phyloP scores from a whole-genome alignment of 2,888 invertebrate species.

The Trachelus stipa region DNA sequence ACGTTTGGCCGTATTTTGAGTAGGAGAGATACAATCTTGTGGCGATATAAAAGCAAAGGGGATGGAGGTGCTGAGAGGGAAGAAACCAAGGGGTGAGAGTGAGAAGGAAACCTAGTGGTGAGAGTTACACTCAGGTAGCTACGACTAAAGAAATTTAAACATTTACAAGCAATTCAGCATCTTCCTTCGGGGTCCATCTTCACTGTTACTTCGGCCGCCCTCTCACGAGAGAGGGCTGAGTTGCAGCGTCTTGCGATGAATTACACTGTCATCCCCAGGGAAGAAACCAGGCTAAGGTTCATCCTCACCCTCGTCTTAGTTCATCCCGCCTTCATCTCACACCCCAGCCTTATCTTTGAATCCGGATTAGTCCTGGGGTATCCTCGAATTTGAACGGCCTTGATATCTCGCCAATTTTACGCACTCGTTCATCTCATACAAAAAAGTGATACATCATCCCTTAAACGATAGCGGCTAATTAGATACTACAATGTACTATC shows the following conservation, averaged over 20 bases:
- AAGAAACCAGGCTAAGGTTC: slow-evolving; percentile 17
- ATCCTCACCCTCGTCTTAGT: slow-evolving; percentile 29
- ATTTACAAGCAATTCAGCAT: slow-evolving; percentile 23
- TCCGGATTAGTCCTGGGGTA: neutral
- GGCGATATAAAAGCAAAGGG: neutral
- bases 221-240: neutral
- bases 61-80: neutral
- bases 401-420: neutral
- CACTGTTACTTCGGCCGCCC: neutral
- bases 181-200: slow-evolving; percentile 10
- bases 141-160: slow-evolving; percentile 13
- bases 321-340: slow-evolving; percentile 33
- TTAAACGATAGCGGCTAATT: neutral
- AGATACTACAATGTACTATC: neutral
- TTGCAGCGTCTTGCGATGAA: slow-evolving; percentile 11
- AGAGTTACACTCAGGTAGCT: neutral
- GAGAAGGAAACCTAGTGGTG: neutral
- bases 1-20: neutral
- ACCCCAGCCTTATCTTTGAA: slow-evolving; percentile 9
- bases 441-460: neutral
- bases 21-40: neutral
- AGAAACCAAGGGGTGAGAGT: neutral
- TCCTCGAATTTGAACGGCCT: neutral
- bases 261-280: neutral
- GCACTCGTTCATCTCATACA: neutral